A percentile compares a stretch with the other conserved stretches of the same genome.
Evolutionary conservation across 2,888 invertebrate species (phyloP).

Genomic region (Heteropelma amictum): DNA sequence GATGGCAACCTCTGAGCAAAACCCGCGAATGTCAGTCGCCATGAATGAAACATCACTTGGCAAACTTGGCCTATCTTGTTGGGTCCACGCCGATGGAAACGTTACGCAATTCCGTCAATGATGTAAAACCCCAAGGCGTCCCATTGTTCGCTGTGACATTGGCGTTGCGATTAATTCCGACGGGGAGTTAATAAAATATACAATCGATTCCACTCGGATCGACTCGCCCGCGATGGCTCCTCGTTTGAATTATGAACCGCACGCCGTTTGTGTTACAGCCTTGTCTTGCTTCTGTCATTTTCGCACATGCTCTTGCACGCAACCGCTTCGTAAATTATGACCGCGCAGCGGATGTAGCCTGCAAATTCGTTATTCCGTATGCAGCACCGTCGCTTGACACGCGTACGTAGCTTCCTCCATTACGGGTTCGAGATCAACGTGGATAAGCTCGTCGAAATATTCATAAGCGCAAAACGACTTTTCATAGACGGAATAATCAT

Average conservation of each 20-base stretch:
- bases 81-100: too few species aligned
- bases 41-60: constrained; percentile 6
- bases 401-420: constrained; percentile 52
- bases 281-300: background rate
- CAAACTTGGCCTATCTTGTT: too few species aligned
- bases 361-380: constrained; percentile 58
- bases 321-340: constrained; percentile 35
- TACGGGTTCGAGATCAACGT: background rate
- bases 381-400: constrained; percentile 54
- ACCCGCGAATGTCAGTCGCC: constrained; percentile 25
- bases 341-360: constrained; percentile 32
- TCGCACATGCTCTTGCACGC: constrained; percentile 1
- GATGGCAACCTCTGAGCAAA: background rate
- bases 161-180: background rate
- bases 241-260: constrained; percentile 4
- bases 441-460: background rate
- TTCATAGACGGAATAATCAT: too few species aligned
- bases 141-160: background rate
- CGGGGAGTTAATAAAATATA: constrained; percentile 55
- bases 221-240: constrained; percentile 27
- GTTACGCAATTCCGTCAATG: too few species aligned
- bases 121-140: too few species aligned
- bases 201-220: constrained; percentile 52
- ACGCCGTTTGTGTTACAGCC: background rate
- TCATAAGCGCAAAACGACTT: too few species aligned